Base-by-base conservation (phyloP, 2,888 invertebrate species). In the Andrena bicolor region DNA sequence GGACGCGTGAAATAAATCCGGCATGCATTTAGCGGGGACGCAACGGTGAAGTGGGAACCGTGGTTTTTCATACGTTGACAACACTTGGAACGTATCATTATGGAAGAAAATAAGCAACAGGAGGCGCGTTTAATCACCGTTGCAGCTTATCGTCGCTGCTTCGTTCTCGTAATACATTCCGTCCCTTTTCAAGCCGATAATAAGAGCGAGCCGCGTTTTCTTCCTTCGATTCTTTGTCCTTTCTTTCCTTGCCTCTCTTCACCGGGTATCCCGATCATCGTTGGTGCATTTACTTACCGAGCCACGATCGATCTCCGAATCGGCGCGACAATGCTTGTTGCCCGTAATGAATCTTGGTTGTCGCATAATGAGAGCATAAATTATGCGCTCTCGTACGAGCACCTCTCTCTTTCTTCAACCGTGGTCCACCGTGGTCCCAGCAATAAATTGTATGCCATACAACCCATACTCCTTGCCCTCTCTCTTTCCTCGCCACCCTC, bases 351-450 rank as follows among this genome's bases (percentile, higher is more conserved):
- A 89, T 90, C 89, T 89, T 81, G 82, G 76, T 84, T 85, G 84
- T 87, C 84, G 88, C 85, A 89, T 91, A 90, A 90, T 89, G 89
- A 89, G 88, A 89, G 89, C 85, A 90, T 91, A 89, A 91, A 91
- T 91, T 90, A 91, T 86, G 84, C 85, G 84, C 85, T 84, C 85
- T 83, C 76, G 84, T 85, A 86, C 83, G 60, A 76, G 75, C 68
- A 77, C 53, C 74, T 64, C 35, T 77, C 78, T 81, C 68, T 64
- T 71, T 72, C 76, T 76, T 71, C 26, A 58, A 48, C 53, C 23
- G 53, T 32, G 65, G 48, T 61, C 58, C 76, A 63, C 28, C 75
- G 63, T 30, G 71, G 63, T 74, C 72, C 41, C 61, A 53, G 85
- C 78, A 85, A 87, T 86, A 87, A 87, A 87, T 87, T 83, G 85